These are phyloP conservation scores for Galeruca laticollis DNA, from an alignment of 2,888 invertebrate species.

Conservation along the genomic window DNA sequence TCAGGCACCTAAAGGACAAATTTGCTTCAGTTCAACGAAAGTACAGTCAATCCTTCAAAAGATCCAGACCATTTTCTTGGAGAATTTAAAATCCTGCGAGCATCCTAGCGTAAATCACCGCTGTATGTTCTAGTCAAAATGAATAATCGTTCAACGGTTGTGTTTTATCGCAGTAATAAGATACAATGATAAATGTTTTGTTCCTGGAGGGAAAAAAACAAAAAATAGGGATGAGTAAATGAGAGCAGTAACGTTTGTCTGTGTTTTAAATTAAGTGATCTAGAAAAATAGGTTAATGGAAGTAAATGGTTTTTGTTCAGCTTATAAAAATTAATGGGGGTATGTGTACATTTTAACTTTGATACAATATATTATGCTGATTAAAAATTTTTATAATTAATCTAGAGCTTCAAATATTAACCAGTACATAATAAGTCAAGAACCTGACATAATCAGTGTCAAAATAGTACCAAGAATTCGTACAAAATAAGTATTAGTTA, in stretches of 20 bases:
- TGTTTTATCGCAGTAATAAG: slow-evolving; percentile 63
- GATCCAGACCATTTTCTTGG: slow-evolving; percentile 45
- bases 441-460: too few relatives aligned
- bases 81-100: slow-evolving; percentile 55
- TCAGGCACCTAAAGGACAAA: slow-evolving; percentile 19
- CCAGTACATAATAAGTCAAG: too few relatives aligned
- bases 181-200: slow-evolving; percentile 61
- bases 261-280: slow-evolving; percentile 7
- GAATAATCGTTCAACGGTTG: slow-evolving; percentile 60
- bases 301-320: neutral
- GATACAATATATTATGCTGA: neutral
- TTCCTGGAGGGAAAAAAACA: slow-evolving; percentile 17
- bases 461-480: too few relatives aligned
- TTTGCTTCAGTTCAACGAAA: slow-evolving; percentile 25
- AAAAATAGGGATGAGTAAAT: slow-evolving; percentile 24
- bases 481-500: too few relatives aligned
- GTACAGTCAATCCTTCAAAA: slow-evolving; percentile 36
- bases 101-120: slow-evolving; percentile 62
- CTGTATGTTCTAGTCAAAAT: slow-evolving; percentile 63
- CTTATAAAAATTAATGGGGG: slow-evolving; percentile 3
- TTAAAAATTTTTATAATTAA: too few relatives aligned
- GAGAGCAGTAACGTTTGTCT: slow-evolving; percentile 27
- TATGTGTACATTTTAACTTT: neutral
- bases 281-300: slow-evolving; percentile 14
- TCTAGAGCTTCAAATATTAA: too few relatives aligned